Evolutionary conservation across 2,888 invertebrate species (phyloP), one percentile per base, ranked within the genome.

Genomic region (Cantharis rustica): DNA sequence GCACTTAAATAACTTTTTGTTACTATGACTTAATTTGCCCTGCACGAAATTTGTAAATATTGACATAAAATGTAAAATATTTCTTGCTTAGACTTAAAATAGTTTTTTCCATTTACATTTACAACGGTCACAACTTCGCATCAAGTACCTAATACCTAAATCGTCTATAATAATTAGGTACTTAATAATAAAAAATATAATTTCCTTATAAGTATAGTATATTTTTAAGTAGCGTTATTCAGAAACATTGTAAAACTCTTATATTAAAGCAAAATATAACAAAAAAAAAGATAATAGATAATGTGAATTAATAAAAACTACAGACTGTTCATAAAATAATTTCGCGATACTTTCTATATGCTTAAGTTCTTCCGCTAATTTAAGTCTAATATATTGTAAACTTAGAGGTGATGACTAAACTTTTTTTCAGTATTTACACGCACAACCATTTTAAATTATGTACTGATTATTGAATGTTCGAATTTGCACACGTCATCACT

Each of bases 361-460:
- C 77, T 77, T 76, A 72, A 72, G 79, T 75, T 79, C 78, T 79
- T 79, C 78, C 79, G 78, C 73, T 62, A 73, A 71, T 75, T 71
- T 77, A 75, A 79, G 76, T 26, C 31, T 76, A 73, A 47, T 47
- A 64, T 72, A 75, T 72, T 70, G 70, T 76, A 77, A 71, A 69
- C 62, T 74, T 73, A 69, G 72, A 76, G 73, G 78, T 71, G 74
- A 76, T 78, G 76, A 68, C 76, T 74, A 75, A 71, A 73, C 70
- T 78, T 77, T 73, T 16, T 15, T 76, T 75, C 75, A 68, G 64
- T 75, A 66, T 72, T 72, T 70, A 75, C 77, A 79, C 72, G 73
- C 71, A 77, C 75, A 73, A 61, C 71, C 16, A 75, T 68, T 64
- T 31, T 72, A 72, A 73, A 27, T 15, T 31, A 63, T 70, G 63